Evolutionary conservation across 2,797 vertebrate genomes (phyloP).

Genomic region (Avahi laniger): DNA sequence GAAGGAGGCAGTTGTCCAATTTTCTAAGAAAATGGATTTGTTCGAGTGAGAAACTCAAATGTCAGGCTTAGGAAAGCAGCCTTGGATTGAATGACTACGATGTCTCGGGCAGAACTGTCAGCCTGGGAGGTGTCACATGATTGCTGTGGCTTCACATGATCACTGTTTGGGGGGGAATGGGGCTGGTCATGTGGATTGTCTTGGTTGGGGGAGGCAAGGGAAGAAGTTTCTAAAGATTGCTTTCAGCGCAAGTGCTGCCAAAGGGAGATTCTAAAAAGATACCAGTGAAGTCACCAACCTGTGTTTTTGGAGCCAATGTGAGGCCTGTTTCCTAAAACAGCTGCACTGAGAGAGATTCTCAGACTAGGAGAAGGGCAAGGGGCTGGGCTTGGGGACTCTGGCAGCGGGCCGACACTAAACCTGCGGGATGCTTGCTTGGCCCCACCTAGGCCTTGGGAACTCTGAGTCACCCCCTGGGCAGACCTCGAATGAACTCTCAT

Average conservation of each 20-base stretch:
- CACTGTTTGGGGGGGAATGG: background rate
- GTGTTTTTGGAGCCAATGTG: background rate
- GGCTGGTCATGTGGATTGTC: conserved; percentile 52
- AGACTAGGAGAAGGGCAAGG: background rate
- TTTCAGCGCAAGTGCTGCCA: conserved; percentile 9
- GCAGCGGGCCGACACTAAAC: no score
- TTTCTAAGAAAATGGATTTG: conserved; percentile 54
- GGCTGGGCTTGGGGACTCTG: background rate
- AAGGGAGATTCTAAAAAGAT: conserved; percentile 63
- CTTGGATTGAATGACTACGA: background rate
- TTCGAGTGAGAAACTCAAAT: background rate
- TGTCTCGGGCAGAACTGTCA: conserved; percentile 41
- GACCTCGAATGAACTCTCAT: background rate
- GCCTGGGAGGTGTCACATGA: conserved; percentile 22
- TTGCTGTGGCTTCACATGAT: background rate
- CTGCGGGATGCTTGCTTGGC: background rate
- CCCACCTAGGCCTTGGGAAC: background rate
- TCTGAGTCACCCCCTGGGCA: background rate
- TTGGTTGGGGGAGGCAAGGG: conserved; percentile 39
- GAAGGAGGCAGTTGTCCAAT: conserved; percentile 49
- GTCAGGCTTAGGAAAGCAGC: conserved; percentile 46
- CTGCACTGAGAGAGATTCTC: background rate
- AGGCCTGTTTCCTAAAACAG: background rate
- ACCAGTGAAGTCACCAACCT: conserved; percentile 51
- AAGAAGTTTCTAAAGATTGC: conserved; percentile 65